Base-by-base conservation (phyloP, 2,888 invertebrate genomes). In the Drosophila siamana region DNA sequence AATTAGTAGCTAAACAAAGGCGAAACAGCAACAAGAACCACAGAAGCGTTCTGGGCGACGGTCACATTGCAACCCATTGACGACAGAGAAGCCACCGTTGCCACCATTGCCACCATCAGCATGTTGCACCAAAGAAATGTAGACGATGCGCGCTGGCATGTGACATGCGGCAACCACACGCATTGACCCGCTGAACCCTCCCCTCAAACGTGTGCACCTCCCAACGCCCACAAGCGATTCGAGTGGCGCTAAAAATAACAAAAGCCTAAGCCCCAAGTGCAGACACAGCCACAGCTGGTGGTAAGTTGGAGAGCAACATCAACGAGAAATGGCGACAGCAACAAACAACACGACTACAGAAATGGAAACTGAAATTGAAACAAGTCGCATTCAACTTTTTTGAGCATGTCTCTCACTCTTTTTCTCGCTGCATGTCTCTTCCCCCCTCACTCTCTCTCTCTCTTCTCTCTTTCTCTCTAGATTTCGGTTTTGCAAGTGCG, bases 121-220 rank as follows among this genome's bases (percentile, higher is more conserved):
- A 8, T 41, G 51, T 47, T 43, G 51, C 55, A 73, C 19, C 68
- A 62, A 24, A 52, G 16, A 69, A 56, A 65, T 70, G 64, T 40
- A 52, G 46, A 59, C 56, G 55, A 44, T 59, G 30, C 47, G 71
- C 54, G 33, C 47, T 40, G 73, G 80, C 81, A 86, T 74, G 80
- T 77, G 80, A 82, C 82, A 82, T 66, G 80, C 73, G 77, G 77
- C 74, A 36, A 62, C 75, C 75, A 76, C 75, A 76, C 75, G 75
- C 75, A 76, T 48, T 65, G 75, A 62, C 43, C 65, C 56, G 22
- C 55, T 30, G 33, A 9, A 13, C 44, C 36, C 30, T 15, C 11
- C 41, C 33, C 33, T 33, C n/a, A 22, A 4, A 4, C 46, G 11
- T 15, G 56, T 26, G 40, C 43, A 19, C 19, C 28, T 2, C 60